Conservation (phyloP, 2,888 invertebrate genomes). For the Acrobasis suavella region DNA sequence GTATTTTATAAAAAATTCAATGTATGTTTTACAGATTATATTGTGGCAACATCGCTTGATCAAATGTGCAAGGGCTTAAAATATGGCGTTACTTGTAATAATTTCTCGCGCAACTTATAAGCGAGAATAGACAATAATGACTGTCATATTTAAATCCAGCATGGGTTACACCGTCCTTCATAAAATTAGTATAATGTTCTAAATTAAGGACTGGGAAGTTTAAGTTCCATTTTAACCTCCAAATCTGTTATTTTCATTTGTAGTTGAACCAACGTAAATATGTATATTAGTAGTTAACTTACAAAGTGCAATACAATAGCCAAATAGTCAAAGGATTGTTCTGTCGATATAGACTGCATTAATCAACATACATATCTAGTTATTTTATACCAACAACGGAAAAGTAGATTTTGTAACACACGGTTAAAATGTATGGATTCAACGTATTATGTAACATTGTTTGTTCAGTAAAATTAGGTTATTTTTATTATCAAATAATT, state of each 20-base stretch:
- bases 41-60: no score
- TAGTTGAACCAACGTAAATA: neutral
- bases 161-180: neutral
- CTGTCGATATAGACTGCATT: constrained; percentile 47
- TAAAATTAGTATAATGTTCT: constrained; percentile 2
- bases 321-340: neutral
- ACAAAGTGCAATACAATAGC: constrained; percentile 27
- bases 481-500: no score
- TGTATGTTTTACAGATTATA: no score
- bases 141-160: neutral
- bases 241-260: neutral
- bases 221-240: neutral
- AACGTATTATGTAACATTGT: neutral
- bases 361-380: constrained; percentile 56
- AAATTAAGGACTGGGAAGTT: constrained; percentile 1
- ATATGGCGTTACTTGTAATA: no score
- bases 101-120: no score
- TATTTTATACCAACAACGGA: constrained; percentile 43
- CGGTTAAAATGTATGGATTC: neutral
- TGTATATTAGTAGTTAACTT: neutral
- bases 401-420: constrained; percentile 16
- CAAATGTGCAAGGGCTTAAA: no score
- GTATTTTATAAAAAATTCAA: no score
- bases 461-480: no score
- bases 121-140: no score